Percentiles rank a stretch among this genome's conserved stretches.
Conservation (phyloP, 2,113 vertebrate genomes). For the Alethe diademata region DNA sequence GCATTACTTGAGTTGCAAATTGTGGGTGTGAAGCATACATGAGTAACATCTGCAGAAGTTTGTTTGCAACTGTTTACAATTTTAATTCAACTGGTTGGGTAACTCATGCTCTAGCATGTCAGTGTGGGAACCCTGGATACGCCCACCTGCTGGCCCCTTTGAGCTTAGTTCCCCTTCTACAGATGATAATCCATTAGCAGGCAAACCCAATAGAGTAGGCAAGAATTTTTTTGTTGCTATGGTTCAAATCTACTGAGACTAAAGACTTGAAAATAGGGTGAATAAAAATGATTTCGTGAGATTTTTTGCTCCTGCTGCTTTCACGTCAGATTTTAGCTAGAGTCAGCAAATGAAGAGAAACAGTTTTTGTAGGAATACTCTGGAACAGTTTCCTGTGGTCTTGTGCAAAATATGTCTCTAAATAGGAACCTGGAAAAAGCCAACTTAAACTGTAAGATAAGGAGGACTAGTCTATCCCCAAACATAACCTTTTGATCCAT, state of each 20-base stretch:
- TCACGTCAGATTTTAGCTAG: not conserved
- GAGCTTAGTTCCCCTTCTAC: not conserved
- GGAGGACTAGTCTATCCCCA: not conserved
- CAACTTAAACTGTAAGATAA: not conserved
- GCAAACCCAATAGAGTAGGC: not conserved
- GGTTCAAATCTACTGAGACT: not conserved
- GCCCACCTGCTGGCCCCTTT: not conserved
- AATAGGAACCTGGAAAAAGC: not conserved
- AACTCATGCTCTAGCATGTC: not conserved
- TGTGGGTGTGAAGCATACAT: slow-evolving; percentile 36
- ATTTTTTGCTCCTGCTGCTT: not conserved
- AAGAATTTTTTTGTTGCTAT: not conserved
- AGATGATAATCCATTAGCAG: not conserved
- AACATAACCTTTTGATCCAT: not conserved
- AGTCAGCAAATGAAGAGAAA: not conserved
- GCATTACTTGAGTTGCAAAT: slow-evolving; percentile 54
- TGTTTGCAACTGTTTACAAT: slow-evolving; percentile 25
- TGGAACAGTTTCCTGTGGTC: not conserved
- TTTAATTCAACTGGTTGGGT: slow-evolving; percentile 29
- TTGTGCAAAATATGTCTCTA: not conserved
- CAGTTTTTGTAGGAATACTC: not conserved
- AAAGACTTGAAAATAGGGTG: not conserved
- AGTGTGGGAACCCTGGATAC: not conserved
- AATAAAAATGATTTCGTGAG: not conserved
- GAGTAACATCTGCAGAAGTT: slow-evolving; percentile 49